Conservation (phyloP, 2,888 invertebrate genomes). For the Bombylius major region DNA sequence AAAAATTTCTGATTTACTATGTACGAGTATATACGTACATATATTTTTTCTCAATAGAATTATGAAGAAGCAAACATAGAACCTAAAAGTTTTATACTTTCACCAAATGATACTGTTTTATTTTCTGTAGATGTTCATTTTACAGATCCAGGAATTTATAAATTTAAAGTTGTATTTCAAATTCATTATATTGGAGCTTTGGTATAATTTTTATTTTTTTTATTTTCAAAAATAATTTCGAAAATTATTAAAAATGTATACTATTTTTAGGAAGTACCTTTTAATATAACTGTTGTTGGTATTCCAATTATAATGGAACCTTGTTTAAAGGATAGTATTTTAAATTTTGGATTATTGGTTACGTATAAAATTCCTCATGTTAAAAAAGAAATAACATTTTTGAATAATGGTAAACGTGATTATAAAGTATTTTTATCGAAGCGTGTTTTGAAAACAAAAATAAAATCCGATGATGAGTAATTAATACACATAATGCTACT, state of each 20-base stretch:
- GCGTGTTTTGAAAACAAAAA: neutral
- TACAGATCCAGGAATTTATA: conserved; percentile 25
- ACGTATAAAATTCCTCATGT: conserved; percentile 18
- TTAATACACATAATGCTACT: neutral
- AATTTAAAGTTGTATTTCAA: conserved; percentile 21
- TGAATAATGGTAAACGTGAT: conserved; percentile 22
- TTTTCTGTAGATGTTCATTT: conserved; percentile 19
- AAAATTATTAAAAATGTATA: neutral
- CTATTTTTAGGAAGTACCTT: conserved; percentile 20
- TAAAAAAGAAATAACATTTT: conserved; percentile 16
- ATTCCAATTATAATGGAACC: conserved; percentile 26
- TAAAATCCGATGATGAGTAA: conserved; percentile 7
- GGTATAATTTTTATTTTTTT: conserved; percentile 11
- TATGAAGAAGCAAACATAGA: conserved; percentile 14
- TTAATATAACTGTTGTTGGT: conserved; percentile 24
- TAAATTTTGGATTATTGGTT: conserved; percentile 22
- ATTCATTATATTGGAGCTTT: conserved; percentile 19
- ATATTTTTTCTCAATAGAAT: neutral
- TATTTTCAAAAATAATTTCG: neutral
- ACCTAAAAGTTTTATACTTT: conserved; percentile 21
- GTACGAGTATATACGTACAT: no score
- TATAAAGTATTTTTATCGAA: conserved; percentile 25
- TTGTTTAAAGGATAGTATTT: conserved; percentile 18
- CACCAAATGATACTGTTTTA: conserved; percentile 23
- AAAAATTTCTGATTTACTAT: no score